Conservation (phyloP, 2,888 invertebrate genomes). For the Chrysodeixis includens region DNA sequence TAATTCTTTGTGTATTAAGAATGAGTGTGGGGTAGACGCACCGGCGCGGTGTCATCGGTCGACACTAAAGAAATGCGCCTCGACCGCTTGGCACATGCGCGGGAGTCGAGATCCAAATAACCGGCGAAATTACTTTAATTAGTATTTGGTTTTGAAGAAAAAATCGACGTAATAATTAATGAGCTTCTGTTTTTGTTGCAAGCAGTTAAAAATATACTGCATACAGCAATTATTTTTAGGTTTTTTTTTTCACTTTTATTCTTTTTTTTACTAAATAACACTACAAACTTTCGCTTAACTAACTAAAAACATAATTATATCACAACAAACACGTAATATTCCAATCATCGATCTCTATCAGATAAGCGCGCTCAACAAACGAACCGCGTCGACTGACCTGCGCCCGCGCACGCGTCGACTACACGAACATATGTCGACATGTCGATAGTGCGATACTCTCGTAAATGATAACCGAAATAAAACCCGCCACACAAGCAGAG, state of each 20-base stretch:
- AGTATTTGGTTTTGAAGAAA: conserved; percentile 63
- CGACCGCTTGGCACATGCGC: conserved; percentile 82
- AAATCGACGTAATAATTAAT: conserved; percentile 48
- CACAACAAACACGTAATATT: conserved; percentile 41
- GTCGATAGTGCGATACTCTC: conserved; percentile 73
- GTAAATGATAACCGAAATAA: conserved; percentile 86
- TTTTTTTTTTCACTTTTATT: background rate
- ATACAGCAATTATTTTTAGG: background rate
- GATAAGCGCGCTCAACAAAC: conserved; percentile 79
- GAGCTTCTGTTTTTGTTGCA: conserved; percentile 9
- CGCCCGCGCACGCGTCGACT: conserved; percentile 72
- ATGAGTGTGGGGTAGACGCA: conserved; percentile 77
- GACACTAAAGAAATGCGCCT: conserved; percentile 83
- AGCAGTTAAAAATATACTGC: background rate
- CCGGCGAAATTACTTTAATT: conserved; percentile 74
- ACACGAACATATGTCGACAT: conserved; percentile 71
- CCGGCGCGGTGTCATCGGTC: conserved; percentile 83
- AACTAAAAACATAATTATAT: conserved; percentile 38
- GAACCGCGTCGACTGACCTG: conserved; percentile 78
- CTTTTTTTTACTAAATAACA: conserved; percentile 18
- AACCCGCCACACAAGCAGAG: conserved; percentile 78
- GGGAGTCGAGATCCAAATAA: conserved; percentile 76
- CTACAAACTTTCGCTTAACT: conserved; percentile 16
- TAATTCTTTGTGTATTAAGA: conserved; percentile 38
- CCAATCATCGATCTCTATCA: conserved; percentile 56